phyloP scores from a whole-genome alignment of 2,888 invertebrate species.

The Hololepta plana region DNA sequence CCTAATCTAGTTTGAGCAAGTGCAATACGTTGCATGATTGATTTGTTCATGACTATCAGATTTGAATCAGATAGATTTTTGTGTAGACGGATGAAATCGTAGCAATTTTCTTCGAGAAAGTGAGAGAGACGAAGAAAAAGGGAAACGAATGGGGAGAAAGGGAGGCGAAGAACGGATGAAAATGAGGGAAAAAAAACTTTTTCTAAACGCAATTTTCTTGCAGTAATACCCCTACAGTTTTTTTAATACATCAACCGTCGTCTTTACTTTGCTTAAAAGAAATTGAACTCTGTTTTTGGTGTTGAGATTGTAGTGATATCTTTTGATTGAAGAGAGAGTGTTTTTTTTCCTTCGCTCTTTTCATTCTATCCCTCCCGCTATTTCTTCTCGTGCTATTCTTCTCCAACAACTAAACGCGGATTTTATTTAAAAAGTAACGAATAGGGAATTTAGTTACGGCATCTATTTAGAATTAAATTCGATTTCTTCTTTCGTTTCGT shows the following conservation, averaged over 20 bases:
- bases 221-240: conserved; percentile 20
- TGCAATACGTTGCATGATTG: conserved; percentile 22
- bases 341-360: no score
- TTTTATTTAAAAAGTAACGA: no score
- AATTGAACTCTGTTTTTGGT: conserved; percentile 22
- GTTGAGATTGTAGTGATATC: conserved; percentile 18
- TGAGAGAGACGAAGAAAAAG: conserved; percentile 1
- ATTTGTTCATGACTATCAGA: conserved; percentile 22
- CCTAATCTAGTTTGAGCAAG: conserved; percentile 6
- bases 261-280: conserved; percentile 20
- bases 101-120: no score
- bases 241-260: conserved; percentile 24
- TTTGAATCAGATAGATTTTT: conserved; percentile 21
- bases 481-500: no score
- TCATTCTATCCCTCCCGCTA: no score
- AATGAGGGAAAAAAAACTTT: no score
- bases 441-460: no score
- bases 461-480: no score
- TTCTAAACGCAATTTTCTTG: conserved; percentile 21
- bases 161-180: no score
- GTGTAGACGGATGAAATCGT: conserved; percentile 19
- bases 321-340: conserved; percentile 17
- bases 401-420: no score
- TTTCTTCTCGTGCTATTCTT: no score
- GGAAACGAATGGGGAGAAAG: no score